Evolutionary conservation across 2,797 vertebrate species (phyloP).

Genomic region (Centropyge bicolor): DNA sequence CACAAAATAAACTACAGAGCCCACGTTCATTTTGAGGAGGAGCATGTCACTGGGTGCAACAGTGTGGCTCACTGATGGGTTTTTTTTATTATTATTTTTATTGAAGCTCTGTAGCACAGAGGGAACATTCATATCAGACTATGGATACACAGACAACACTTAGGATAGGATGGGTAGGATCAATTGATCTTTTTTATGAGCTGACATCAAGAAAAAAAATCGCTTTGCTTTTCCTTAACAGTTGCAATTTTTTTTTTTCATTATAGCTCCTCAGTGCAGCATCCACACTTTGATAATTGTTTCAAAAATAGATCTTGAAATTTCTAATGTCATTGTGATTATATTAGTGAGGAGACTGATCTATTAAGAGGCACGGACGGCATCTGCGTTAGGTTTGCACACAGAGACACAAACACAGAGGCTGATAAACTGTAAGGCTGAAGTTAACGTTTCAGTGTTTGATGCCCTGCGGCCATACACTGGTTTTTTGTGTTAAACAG

Average conservation of each 20-base stretch:
- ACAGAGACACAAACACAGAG: neutral
- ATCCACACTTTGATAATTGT: conserved; percentile 5
- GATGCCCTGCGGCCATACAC: conserved; percentile 18
- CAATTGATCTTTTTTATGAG: too few relatives aligned
- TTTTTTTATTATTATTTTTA: too few relatives aligned
- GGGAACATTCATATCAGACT: too few relatives aligned
- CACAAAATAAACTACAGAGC: neutral
- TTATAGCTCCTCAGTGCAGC: neutral
- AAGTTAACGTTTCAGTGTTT: neutral
- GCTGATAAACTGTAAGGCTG: conserved; percentile 12
- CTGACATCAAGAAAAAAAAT: too few relatives aligned
- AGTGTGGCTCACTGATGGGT: too few relatives aligned
- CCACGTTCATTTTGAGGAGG: neutral
- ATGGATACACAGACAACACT: too few relatives aligned
- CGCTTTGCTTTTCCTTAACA: too few relatives aligned
- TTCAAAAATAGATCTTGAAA: neutral
- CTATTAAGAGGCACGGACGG: neutral
- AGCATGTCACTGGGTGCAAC: neutral
- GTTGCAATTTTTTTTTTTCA: too few relatives aligned
- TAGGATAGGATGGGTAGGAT: too few relatives aligned
- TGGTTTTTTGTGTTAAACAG: conserved; percentile 1
- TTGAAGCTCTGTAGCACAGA: too few relatives aligned
- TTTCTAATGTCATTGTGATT: neutral
- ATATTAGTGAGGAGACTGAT: neutral
- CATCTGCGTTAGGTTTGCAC: neutral